Base-by-base conservation (phyloP, 2,113 vertebrate genomes). In the Vicugna pacos region DNA sequence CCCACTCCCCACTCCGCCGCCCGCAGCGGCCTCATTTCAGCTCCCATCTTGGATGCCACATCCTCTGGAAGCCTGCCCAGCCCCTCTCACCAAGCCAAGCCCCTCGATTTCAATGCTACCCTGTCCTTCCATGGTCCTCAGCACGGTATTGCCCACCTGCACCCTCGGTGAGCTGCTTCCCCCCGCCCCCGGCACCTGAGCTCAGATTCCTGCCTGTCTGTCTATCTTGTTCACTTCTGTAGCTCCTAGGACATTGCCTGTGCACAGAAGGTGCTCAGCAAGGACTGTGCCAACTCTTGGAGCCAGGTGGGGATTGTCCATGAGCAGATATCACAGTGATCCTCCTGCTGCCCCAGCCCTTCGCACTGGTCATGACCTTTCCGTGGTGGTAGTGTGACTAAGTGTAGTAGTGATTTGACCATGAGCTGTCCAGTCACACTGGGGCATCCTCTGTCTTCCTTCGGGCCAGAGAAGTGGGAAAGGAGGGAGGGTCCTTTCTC, bases 1-100 rank as follows among this genome's bases (percentile, higher is more conserved):
- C 48, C 69, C 5, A 0, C 15, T 35, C 1, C 28, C 7, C 2
- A 3, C 48, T 35, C 24, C 0, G 2, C 48, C 48, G 1, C 35
- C 4, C 22, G 35, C 38, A 48, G 8, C 30, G 54, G 35, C 65
- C 52, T 26, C 85, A 24, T 54, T 3, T 13, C 6, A 8, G 56
- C n/a, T 80, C 87, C 16, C 28, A 5, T 13, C 38, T 3, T 2
- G 12, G 60, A 24, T 22, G 20, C 35, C 20, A 3, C 14, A 24
- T 67, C 67, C 17, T 35, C 35, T 8, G 35, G 52, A 65, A 42
- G 82, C 24, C 72, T 42, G 42, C 42, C 80, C 16, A 35, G 58
- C 14, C 20, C 52, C 19, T 13, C 42, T 75, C 42, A 8, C 75
- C 20, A 26, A 4, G 56, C 54, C 24, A 3, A 30, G 56, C 24